Base-by-base conservation (phyloP, 2,113 vertebrate species). In the Prochilodus magdalenae region DNA sequence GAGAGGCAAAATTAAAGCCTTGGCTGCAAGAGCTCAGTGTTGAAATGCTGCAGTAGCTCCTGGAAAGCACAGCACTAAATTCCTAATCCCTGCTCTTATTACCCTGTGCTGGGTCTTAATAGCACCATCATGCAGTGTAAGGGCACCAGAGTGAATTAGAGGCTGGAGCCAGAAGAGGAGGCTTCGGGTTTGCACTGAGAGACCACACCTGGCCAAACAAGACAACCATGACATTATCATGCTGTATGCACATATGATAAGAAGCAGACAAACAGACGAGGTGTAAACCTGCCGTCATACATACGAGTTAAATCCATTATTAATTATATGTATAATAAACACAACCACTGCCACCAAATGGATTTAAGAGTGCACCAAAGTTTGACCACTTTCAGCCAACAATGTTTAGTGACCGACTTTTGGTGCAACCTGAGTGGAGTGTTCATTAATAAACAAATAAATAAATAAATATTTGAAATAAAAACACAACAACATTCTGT, bases 31-130 rank as follows among this genome's bases (percentile, higher is more conserved):
- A 53, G 30, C 59, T 67, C 29, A 36, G 67, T 73, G 14, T 57
- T 44, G 82, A 62, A 75, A 75, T 80, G 75, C 70, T 40, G 60
- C 70, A 20, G 70, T 59, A 76, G 79, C 53, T 59, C n/a, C 7
- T 5, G 20, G 30, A 71, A 86, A 70, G 51, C 84, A 20, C 67
- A 24, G 24, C 20, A 26, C 67, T 78, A 80, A 84, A 92, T 87
- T 88, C 80, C 62, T 85, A 87, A 89, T 85, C 63, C 82, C 55
- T 30, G 66, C 59, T 87, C 86, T 87, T 84, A 86, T 88, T 89
- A 86, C 77, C 72, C 76, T 59, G 85, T 47, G 82, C 70, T 57
- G 70, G 82, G 85, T 87, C 83, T 81, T 88, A 87, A 84, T 87
- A 86, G 73, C 86, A 53, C 73, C 88, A 89, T 90, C 84, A 89